phyloP scores from a whole-genome alignment of 2,888 invertebrate species.

The Protophormia terraenovae region DNA sequence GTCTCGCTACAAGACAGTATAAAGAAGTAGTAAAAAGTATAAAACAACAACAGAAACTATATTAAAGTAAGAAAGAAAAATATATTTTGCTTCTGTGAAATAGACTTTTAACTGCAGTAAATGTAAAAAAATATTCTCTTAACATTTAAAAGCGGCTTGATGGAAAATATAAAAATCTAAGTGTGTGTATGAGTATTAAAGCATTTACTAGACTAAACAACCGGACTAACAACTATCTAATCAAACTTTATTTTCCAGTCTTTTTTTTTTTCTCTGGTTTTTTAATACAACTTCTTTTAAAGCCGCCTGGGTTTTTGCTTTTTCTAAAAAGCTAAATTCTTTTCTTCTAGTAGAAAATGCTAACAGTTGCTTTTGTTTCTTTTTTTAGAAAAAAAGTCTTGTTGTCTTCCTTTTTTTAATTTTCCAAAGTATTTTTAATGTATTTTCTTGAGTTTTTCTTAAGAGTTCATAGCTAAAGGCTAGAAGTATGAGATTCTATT shows the following conservation, averaged over 20 bases:
- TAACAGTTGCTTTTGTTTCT: constrained; percentile 29
- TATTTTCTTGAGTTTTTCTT: constrained; percentile 41
- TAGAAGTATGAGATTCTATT: constrained; percentile 43
- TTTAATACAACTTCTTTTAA: constrained; percentile 50
- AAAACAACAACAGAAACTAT: constrained; percentile 15
- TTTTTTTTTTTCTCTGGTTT: not conserved
- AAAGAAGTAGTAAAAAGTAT: constrained; percentile 44
- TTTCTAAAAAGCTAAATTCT: not conserved
- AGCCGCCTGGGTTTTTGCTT: constrained; percentile 27
- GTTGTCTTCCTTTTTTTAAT: constrained; percentile 38
- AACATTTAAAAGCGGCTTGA: constrained; percentile 19
- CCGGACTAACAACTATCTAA: constrained; percentile 68
- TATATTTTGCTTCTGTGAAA: constrained; percentile 56
- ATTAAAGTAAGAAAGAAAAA: constrained; percentile 1
- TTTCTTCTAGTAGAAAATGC: constrained; percentile 25
- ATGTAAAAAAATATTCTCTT: not conserved
- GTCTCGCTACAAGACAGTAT: constrained; percentile 57
- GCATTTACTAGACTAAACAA: constrained; percentile 24
- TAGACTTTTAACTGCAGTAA: constrained; percentile 20
- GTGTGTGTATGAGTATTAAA: not conserved
- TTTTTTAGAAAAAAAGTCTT: not conserved
- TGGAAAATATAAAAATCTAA: not conserved
- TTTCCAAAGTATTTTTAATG: constrained; percentile 52
- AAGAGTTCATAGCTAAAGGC: not conserved
- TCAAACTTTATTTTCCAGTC: constrained; percentile 47